Base-by-base conservation (phyloP, 2,113 vertebrate species). In the Indicator indicator region DNA sequence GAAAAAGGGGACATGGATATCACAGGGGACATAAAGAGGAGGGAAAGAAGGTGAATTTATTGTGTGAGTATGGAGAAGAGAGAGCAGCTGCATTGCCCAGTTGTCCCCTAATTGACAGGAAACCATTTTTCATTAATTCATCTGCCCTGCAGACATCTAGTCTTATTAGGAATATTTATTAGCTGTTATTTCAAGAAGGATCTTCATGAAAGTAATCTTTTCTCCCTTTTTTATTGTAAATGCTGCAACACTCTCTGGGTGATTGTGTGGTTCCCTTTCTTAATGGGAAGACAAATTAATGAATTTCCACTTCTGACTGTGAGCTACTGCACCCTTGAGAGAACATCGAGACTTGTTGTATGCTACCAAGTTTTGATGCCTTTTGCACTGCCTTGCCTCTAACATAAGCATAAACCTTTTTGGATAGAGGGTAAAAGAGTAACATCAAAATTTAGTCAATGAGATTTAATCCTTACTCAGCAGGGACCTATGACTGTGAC, bases 161-260 rank as follows among this genome's bases (percentile, higher is more conserved):
- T 54, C 95, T 86, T 81, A 68, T 90, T 86, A 81, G 48, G 32
- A 93, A 88, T 80, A 88, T 93, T 91, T 86, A 23, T 86, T 83
- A 91, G 64, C 59, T 94, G 60, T 83, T 79, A 50, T 83, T 80
- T 91, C 46, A 70, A 77, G 60, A 83, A 86, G 12, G 16, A 33
- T 77, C 42, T 88, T 81, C 33, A 38, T 11, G 3, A 77, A 74
- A 86, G 8, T 65, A 38, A 46, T 94, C 42, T 91, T 93, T 85
- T 73, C 32, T 80, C 38, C 17, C 8, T 75, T 81, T 89, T 88
- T 64, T 48, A 26, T 95, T 88, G 44, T 81, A 81, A 90, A 75
- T 89, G 24, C 21, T 18, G 63, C 36, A 32, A 9, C 1, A 1
- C 67, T 84, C 24, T 87, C 73, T 65, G 33, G 18, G 48, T 89